Evolutionary conservation across 1,140 invertebrate species (phyloP), one percentile per base, ranked within the genome.

Genomic region (Steinernema feltiae): DNA sequence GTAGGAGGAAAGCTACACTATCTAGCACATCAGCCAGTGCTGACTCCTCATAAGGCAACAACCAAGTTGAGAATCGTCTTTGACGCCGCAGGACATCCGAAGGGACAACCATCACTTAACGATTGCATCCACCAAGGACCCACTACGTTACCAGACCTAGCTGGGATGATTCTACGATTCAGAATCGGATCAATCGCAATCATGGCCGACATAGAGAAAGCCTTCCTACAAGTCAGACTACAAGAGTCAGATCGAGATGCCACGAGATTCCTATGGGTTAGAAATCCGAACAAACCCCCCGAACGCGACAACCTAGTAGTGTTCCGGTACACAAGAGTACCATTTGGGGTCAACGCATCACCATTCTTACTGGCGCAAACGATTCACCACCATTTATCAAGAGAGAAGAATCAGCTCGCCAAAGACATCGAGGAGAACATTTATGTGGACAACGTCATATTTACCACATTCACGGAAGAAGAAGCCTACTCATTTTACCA

Each of bases 1-100:
- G 31, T 35, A 1, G 76, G 76, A 32, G 48, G 12, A 1, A 30
- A 7, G 7, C 1, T 78, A 3, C 76, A 80, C 84, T 84, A 89
- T 86, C 85, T 88, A 15, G 87, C 88, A 2, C 88, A 89, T 83
- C 88, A 89, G 32, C 74, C 74, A 0, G 86, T 89, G 0, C n/a
- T 82, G 3, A 81, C 75, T n/a, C 70, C 72, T 17, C 81, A 79
- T 30, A 81, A 80, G 27, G 69, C 69, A 15, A 84, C 85, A 1
- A 84, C 84, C 1, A 84, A 87, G 76, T 71, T 82, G 0, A 74
- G 87, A 12, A 81, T 84, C 17, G 87, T 88, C 1, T 87, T 87
- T 70, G 86, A 88, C 74, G 84, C 81, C 0, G 85, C 85, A 29
- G 79, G 75, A 15, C 78, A 86, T 72, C 53, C 77, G 0, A 73